phyloP scores from a whole-genome alignment of 2,113 vertebrate genomes.

The Oryzias melastigma region DNA sequence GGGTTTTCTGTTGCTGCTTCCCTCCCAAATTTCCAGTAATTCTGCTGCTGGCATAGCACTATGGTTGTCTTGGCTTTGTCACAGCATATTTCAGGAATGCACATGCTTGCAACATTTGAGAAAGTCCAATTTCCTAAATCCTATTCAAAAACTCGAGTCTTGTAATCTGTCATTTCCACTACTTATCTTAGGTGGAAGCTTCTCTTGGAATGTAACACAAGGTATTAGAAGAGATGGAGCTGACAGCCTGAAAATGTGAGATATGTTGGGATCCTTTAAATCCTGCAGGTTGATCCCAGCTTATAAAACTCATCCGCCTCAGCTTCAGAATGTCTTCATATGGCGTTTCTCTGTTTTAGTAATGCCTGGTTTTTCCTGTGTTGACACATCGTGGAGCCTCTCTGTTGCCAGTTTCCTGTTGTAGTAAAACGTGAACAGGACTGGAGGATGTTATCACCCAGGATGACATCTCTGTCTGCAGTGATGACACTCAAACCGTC shows the following conservation, averaged over 20 bases:
- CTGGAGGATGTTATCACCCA: conserved; percentile 10
- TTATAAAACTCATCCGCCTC: conserved; percentile 52
- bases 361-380: conserved; percentile 22
- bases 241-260: conserved; percentile 56
- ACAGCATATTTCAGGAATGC: conserved; percentile 23
- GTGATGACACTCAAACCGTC: conserved; percentile 45
- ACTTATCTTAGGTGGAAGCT: conserved; percentile 58
- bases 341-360: conserved; percentile 24
- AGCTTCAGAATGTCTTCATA: conserved; percentile 43
- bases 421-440: conserved; percentile 18
- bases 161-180: conserved; percentile 60
- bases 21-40: conserved; percentile 8
- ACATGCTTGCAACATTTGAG: conserved; percentile 45
- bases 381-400: conserved; percentile 11
- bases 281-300: conserved; percentile 55
- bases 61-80: conserved; percentile 15
- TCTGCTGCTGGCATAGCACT: conserved; percentile 24
- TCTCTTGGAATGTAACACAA: conserved; percentile 24
- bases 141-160: conserved; percentile 62
- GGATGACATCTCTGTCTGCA: conserved; percentile 25
- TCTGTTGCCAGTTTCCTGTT: conserved; percentile 14
- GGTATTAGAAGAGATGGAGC: conserved; percentile 52
- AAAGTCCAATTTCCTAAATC: conserved; percentile 63
- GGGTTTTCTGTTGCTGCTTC: conserved; percentile 9
- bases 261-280: conserved; percentile 57